Evolutionary conservation across 1,140 invertebrate species (phyloP).

Genomic region (Drosophila bifasciata): DNA sequence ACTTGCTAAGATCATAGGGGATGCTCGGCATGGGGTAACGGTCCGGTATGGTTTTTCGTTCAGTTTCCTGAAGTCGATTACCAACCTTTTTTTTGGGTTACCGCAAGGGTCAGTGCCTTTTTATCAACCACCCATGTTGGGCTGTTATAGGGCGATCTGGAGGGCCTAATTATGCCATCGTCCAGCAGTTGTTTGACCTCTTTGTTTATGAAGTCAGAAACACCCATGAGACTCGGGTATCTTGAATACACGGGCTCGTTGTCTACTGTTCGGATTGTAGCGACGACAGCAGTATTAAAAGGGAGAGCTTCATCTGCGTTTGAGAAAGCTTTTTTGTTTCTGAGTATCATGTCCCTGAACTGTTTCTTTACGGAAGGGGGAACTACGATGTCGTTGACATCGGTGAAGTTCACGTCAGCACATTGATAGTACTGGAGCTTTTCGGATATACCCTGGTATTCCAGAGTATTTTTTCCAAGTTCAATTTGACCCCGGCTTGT

Average conservation of each 20-base stretch:
- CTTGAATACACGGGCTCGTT: conserved; percentile 46
- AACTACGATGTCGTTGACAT: conserved; percentile 4
- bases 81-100: conserved; percentile 67
- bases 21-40: conserved; percentile 85
- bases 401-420: conserved; percentile 2
- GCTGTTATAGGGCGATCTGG: conserved; percentile 49
- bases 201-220: conserved; percentile 42
- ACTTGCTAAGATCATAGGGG: conserved; percentile 39
- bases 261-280: conserved; percentile 31
- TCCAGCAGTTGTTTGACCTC: conserved; percentile 43
- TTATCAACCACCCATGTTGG: conserved; percentile 62
- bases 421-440: conserved; percentile 4
- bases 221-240: conserved; percentile 44
- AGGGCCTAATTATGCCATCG: conserved; percentile 23
- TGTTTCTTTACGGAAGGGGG: conserved; percentile 3
- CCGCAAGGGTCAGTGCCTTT: conserved; percentile 42
- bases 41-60: conserved; percentile 74
- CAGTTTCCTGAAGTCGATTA: conserved; percentile 79
- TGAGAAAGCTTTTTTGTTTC: conserved; percentile 23
- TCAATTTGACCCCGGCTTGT: not conserved
- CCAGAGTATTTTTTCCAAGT: conserved; percentile 1
- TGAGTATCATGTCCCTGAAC: conserved; percentile 11
- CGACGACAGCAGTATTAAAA: conserved; percentile 31
- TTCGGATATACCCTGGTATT: not conserved
- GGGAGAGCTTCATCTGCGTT: conserved; percentile 26